These are phyloP conservation scores for Toxotes jaculatrix DNA, from an alignment of 2,113 vertebrate genomes.

Conservation along the genomic window DNA sequence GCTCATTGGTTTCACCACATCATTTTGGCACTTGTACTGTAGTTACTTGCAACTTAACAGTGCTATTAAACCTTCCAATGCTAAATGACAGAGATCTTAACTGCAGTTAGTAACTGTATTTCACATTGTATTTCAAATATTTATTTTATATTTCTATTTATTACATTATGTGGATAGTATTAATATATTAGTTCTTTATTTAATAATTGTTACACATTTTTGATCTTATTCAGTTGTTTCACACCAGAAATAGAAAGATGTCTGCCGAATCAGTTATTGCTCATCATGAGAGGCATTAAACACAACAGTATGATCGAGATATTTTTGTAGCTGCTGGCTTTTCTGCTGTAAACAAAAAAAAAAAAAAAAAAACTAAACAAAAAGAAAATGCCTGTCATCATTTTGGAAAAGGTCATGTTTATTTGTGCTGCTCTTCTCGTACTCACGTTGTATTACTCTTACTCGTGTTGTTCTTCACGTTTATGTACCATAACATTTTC, in stretches of 20 bases:
- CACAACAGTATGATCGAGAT: conserved; percentile 29
- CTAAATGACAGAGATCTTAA: conserved; percentile 45
- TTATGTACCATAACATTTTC: conserved; percentile 70
- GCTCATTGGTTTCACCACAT: not conserved
- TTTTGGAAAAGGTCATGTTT: conserved; percentile 42
- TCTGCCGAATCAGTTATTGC: conserved; percentile 43
- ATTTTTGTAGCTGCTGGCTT: conserved; percentile 64
- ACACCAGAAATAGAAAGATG: conserved; percentile 47
- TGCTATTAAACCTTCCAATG: conserved; percentile 41
- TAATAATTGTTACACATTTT: conserved; percentile 59
- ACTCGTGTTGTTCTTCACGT: conserved; percentile 72
- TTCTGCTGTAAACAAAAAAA: conserved; percentile 58
- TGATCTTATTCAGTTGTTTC: conserved; percentile 55
- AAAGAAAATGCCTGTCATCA: conserved; percentile 25
- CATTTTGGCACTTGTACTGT: conserved; percentile 12
- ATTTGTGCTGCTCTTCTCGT: conserved; percentile 75
- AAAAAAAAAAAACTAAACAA: conserved; percentile 7
- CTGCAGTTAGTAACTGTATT: conserved; percentile 44
- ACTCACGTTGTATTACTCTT: conserved; percentile 75
- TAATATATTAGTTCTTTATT: conserved; percentile 81
- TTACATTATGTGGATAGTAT: conserved; percentile 73
- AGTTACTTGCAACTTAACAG: conserved; percentile 34
- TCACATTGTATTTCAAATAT: conserved; percentile 68
- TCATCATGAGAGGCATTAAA: conserved; percentile 34
- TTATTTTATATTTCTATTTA: conserved; percentile 81